A percentile compares a stretch with the other conserved stretches of the same genome.
These are phyloP conservation scores for Drosophila macrospina DNA, from an alignment of 2,888 invertebrate species.

Conservation along the genomic window DNA sequence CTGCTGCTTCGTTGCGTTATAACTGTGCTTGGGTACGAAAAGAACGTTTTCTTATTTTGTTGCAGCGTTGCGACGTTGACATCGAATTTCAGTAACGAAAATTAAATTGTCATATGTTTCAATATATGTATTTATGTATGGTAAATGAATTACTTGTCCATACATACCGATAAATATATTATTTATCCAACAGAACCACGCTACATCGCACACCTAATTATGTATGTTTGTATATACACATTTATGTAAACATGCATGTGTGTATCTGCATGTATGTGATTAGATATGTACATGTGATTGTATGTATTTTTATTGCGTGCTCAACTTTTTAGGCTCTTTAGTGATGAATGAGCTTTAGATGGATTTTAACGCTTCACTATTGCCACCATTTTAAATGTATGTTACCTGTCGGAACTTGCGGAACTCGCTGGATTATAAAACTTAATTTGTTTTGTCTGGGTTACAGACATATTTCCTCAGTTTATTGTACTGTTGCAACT, in stretches of 20 bases:
- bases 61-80: slow-evolving; percentile 44
- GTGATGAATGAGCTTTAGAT: slow-evolving; percentile 62
- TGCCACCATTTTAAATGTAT: slow-evolving; percentile 37
- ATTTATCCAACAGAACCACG: slow-evolving; percentile 41
- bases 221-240: slow-evolving; percentile 25
- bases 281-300: slow-evolving; percentile 27
- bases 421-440: slow-evolving; percentile 94
- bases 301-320: slow-evolving; percentile 58
- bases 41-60: slow-evolving; percentile 22
- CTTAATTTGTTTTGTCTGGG: slow-evolving; percentile 86
- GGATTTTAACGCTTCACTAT: slow-evolving; percentile 57
- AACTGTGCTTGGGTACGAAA: slow-evolving; percentile 44
- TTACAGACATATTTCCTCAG: slow-evolving; percentile 70
- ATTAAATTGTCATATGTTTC: slow-evolving; percentile 48
- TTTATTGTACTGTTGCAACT: slow-evolving; percentile 51
- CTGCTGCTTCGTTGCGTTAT: slow-evolving; percentile 46
- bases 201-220: slow-evolving; percentile 37
- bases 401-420: slow-evolving; percentile 95
- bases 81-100: slow-evolving; percentile 43
- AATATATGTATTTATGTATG: slow-evolving; percentile 3
- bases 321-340: slow-evolving; percentile 38
- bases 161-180: slow-evolving; percentile 22
- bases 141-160: slow-evolving; percentile 13
- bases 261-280: slow-evolving; percentile 35
- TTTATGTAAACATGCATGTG: slow-evolving; percentile 35